Conservation (phyloP, 2,113 vertebrate species). For the Phalacrocorax aristotelis region DNA sequence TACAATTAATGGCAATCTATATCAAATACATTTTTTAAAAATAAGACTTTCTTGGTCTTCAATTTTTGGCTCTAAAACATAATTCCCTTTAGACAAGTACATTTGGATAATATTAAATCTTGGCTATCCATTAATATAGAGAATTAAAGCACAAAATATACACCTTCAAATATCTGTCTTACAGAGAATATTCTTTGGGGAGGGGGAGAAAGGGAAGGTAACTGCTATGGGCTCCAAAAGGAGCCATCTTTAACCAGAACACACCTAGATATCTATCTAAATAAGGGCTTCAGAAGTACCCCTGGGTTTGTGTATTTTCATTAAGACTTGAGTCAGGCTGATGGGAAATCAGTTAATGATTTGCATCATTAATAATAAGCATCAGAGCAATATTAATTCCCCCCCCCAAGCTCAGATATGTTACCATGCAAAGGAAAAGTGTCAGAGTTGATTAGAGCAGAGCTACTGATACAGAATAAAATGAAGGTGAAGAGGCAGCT, state of each 20-base stretch:
- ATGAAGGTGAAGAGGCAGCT: neutral
- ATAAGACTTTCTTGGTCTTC: neutral
- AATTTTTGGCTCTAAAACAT: neutral
- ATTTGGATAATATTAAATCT: neutral
- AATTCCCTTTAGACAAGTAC: neutral
- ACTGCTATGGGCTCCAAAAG: neutral
- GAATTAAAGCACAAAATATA: neutral
- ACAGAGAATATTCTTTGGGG: neutral
- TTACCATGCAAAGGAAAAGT: neutral
- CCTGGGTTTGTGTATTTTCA: neutral
- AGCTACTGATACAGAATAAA: neutral
- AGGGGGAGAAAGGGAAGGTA: neutral
- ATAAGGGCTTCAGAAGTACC: neutral
- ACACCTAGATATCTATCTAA: neutral
- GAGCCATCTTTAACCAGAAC: accelerated
- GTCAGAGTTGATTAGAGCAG: neutral
- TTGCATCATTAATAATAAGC: neutral
- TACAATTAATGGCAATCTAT: neutral
- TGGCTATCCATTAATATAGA: neutral
- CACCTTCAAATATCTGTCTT: neutral
- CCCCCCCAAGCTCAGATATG: neutral
- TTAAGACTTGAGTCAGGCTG: neutral
- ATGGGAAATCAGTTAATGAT: neutral
- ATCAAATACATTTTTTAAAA: neutral
- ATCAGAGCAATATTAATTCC: neutral